Base-by-base conservation (phyloP, 2,888 invertebrate species). In the Julus scandinavius region DNA sequence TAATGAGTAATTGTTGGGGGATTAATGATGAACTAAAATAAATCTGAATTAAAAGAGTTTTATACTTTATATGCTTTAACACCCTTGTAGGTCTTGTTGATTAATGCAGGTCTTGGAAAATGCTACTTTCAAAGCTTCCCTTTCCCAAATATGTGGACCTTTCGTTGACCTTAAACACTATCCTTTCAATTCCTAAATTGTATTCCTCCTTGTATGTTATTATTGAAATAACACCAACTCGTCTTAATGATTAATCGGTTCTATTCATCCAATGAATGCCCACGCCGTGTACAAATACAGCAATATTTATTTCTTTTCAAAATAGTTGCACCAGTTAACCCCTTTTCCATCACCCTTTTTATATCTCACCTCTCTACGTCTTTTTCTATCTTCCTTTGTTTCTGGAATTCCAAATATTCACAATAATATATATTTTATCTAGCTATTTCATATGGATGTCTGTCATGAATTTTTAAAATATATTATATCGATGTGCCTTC, bases 401-500 rank as follows among this genome's bases (percentile, higher is more conserved):
- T 80, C 80, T 38, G 80, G 15, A 80, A 80, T 80, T 80, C 38
- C 80, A 80, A 38, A 80, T 80, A 38, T 80, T 80, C 80, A 80
- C 80, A 80, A 38, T 80, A 80, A 80, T 80, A 80, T 80, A 80
- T 80, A 80, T 38, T 80, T 80, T 11, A 80, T 80, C 80, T 80
- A 80, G 80, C 80, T 80, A 29, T 80, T 80, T 80, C 80, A 80
- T 80, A 80, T 80, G 38, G 80, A 80, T 80, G 80, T 80, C 80
- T 80, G 80, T 80, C 80, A 80, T 80, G 80, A 80, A 80, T 80
- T 80, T 72, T 80, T 80, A 80, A 80, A 80, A 38, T 80, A 80
- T 80, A 80, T 72, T 72, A 72, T 80, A 80, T 80, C 80, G 80
- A 80, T 80, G 80, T 80, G 80, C 80, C 80, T 80, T 80, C 80